phyloP scores from a whole-genome alignment of 2,888 invertebrate genomes.

The Octonoba sinensis region DNA sequence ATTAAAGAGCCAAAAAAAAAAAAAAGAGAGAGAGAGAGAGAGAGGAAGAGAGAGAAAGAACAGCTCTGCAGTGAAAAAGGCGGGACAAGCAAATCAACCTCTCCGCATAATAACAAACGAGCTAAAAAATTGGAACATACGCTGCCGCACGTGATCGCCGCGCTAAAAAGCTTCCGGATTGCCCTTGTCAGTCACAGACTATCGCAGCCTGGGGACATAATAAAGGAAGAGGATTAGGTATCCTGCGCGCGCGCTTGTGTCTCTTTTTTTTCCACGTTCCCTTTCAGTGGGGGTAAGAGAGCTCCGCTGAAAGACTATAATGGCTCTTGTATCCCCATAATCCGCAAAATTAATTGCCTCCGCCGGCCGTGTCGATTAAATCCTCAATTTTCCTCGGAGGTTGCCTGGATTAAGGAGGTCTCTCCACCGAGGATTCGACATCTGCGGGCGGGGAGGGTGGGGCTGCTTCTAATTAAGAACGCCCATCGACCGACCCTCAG shows the following conservation, averaged over 20 bases:
- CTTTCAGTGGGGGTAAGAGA: conserved; percentile 19
- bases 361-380: conserved; percentile 59
- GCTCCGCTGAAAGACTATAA: conserved; percentile 63
- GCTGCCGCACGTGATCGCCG: conserved; percentile 6
- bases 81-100: no score
- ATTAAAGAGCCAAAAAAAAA: no score
- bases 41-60: no score
- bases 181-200: conserved; percentile 45
- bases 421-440: conserved; percentile 24
- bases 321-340: conserved; percentile 63
- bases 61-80: no score
- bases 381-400: conserved; percentile 62
- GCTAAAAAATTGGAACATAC: conserved; percentile 6
- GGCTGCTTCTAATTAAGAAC: conserved; percentile 50
- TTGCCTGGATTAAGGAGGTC: conserved; percentile 33
- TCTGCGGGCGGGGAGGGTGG: conserved; percentile 30
- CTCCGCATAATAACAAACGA: no score
- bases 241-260: background rate
- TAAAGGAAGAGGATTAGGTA: conserved; percentile 55
- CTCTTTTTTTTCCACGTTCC: conserved; percentile 13
- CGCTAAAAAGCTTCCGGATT: conserved; percentile 42
- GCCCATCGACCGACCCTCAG: conserved; percentile 35
- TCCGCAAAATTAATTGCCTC: conserved; percentile 64
- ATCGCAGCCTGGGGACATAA: conserved; percentile 32
- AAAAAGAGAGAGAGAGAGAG: no score